Evolutionary conservation across 2,113 vertebrate species (phyloP).

Genomic region (Crocuta crocuta): DNA sequence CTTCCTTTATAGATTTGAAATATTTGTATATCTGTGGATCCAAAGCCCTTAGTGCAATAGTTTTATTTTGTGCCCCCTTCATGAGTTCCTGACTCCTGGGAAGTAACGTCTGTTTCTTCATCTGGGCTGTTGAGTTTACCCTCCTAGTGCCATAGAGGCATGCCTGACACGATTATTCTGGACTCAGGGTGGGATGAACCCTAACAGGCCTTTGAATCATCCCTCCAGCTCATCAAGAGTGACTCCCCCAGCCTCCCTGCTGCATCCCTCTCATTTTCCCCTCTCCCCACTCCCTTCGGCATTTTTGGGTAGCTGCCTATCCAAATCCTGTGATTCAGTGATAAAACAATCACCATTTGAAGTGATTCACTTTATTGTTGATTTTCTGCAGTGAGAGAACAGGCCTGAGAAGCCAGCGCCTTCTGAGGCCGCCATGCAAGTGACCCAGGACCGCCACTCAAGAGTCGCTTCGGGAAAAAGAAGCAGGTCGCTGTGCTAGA

Average conservation of each 20-base stretch:
- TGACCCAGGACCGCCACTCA: fast-evolving
- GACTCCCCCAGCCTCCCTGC: no score
- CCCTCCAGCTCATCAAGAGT: neutral
- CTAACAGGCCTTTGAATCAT: neutral
- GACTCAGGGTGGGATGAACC: neutral
- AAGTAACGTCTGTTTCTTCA: neutral
- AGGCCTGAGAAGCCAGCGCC: fast-evolving
- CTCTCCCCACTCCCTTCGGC: no score
- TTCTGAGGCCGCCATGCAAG: neutral
- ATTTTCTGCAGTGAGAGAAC: neutral
- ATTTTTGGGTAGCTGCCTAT: neutral
- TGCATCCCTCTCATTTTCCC: fast-evolving
- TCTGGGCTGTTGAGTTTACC: neutral
- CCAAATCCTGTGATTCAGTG: neutral
- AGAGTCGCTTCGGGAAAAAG: neutral
- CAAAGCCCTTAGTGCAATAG: no score
- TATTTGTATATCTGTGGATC: neutral
- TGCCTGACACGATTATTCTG: neutral
- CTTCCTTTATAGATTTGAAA: neutral
- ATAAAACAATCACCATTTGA: neutral
- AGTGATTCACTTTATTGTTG: neutral
- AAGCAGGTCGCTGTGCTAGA: neutral
- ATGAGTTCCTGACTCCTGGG: neutral
- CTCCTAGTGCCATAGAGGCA: no score
- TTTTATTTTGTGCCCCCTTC: neutral